Conservation (phyloP, 2,797 vertebrate species). For the Meda fulgida region DNA sequence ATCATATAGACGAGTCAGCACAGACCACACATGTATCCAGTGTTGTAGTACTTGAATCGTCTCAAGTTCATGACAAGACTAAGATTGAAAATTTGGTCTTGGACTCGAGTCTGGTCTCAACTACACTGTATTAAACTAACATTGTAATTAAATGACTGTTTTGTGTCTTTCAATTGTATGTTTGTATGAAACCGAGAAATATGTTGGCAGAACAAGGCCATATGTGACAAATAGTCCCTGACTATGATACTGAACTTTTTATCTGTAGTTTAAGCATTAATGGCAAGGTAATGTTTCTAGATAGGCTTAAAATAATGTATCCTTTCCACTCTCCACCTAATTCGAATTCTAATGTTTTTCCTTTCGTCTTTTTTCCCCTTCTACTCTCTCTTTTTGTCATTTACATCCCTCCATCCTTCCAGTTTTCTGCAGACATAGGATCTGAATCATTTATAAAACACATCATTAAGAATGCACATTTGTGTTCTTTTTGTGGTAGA, state of each 20-base stretch:
- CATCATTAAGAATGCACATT: constrained; percentile 70
- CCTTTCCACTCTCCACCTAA: constrained; percentile 34
- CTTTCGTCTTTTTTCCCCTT: constrained; percentile 37
- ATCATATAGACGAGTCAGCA: not conserved
- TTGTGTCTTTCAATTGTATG: not conserved
- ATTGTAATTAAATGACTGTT: not conserved
- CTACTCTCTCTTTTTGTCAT: constrained; percentile 10
- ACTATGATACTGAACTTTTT: constrained; percentile 15
- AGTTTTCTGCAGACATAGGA: constrained; percentile 60
- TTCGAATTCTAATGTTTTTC: constrained; percentile 47
- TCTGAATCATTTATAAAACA: constrained; percentile 75
- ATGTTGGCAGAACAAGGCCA: not conserved
- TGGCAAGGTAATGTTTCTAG: constrained; percentile 41
- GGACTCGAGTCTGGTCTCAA: not conserved
- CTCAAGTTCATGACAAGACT: not conserved
- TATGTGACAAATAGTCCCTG: not conserved
- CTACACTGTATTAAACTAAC: not conserved
- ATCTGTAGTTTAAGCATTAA: constrained; percentile 7
- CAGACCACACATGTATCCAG: not conserved
- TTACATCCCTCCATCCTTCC: constrained; percentile 44
- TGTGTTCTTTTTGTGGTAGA: constrained; percentile 65
- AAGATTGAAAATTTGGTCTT: not conserved
- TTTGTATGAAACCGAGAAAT: not conserved
- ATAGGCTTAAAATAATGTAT: constrained; percentile 61
- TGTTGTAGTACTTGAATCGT: not conserved